Percentiles rank a stretch among this genome's conserved stretches.
Conservation (phyloP, 2,113 vertebrate species). For the Ranitomeya variabilis region DNA sequence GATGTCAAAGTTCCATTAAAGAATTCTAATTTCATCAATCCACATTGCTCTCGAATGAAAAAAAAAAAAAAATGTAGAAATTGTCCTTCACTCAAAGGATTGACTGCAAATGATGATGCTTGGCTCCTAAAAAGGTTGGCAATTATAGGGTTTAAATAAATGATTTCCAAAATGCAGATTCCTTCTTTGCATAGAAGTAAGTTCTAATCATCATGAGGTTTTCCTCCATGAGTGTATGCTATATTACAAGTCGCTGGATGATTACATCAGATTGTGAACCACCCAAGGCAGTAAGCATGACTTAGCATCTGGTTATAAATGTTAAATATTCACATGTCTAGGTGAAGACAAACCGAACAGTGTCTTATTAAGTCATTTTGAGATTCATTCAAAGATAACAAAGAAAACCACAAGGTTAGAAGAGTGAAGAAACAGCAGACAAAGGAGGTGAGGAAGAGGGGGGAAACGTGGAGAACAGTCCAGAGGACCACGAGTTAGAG, state of each 20-base stretch:
- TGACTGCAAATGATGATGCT: not conserved
- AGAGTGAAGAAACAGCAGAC: too few relatives aligned
- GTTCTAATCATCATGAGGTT: not conserved
- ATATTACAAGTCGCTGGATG: not conserved
- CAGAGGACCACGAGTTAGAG: too few relatives aligned
- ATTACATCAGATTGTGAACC: not conserved
- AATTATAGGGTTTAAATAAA: not conserved
- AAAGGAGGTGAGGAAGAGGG: too few relatives aligned
- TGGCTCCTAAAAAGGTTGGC: not conserved
- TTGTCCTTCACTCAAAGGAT: not conserved
- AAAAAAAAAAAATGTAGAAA: not conserved
- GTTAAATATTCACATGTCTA: slow-evolving; percentile 31
- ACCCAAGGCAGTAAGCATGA: slow-evolving; percentile 13
- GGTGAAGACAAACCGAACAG: not conserved
- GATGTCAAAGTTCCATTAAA: not conserved
- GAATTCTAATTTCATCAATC: not conserved
- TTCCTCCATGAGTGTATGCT: too few relatives aligned
- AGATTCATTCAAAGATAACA: too few relatives aligned
- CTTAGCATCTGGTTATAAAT: slow-evolving; percentile 40
- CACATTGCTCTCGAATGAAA: too few relatives aligned
- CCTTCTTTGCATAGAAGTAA: not conserved
- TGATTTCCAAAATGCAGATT: not conserved
- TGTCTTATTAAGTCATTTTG: slow-evolving; percentile 1
- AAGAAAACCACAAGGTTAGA: too few relatives aligned
- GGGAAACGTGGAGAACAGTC: too few relatives aligned